These are phyloP conservation scores for Eulemur coronatus DNA, from an alignment of 2,797 vertebrate genomes.

Conservation along the genomic window DNA sequence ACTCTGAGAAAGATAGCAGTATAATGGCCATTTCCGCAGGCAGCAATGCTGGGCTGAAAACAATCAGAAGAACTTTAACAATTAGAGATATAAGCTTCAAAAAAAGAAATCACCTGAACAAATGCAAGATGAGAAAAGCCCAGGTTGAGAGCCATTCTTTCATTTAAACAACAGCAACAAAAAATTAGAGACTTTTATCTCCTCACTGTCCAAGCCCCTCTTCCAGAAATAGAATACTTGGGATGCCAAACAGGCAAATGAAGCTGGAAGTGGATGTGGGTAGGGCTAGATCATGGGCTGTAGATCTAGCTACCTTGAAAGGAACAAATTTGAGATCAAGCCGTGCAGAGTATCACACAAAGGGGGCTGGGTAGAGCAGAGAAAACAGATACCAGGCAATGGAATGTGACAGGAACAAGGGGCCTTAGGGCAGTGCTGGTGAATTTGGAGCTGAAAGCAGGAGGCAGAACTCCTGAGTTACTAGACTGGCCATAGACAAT, in stretches of 20 bases:
- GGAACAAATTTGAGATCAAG: background rate
- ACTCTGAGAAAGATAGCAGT: background rate
- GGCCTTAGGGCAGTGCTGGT: background rate
- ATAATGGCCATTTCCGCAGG: background rate
- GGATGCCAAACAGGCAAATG: background rate
- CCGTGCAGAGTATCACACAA: background rate
- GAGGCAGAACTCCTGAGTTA: background rate
- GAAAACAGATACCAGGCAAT: background rate
- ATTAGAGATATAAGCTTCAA: background rate
- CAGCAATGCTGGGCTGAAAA: background rate
- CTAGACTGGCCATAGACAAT: background rate
- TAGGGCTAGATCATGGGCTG: background rate
- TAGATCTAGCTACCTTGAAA: background rate
- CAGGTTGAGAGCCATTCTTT: background rate
- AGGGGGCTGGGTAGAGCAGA: background rate
- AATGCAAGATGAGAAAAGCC: background rate
- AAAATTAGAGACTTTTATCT: background rate
- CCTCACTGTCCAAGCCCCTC: background rate
- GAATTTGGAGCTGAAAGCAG: background rate
- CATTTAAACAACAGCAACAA: background rate
- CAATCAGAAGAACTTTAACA: background rate
- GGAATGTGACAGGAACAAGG: background rate
- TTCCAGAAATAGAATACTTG: background rate
- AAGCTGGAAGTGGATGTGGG: accelerated
- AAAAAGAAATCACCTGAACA: background rate